Percentiles rank a stretch among this genome's conserved stretches.
Evolutionary conservation across 2,888 invertebrate species (phyloP).

Genomic region (Cosmopolites sordidus): DNA sequence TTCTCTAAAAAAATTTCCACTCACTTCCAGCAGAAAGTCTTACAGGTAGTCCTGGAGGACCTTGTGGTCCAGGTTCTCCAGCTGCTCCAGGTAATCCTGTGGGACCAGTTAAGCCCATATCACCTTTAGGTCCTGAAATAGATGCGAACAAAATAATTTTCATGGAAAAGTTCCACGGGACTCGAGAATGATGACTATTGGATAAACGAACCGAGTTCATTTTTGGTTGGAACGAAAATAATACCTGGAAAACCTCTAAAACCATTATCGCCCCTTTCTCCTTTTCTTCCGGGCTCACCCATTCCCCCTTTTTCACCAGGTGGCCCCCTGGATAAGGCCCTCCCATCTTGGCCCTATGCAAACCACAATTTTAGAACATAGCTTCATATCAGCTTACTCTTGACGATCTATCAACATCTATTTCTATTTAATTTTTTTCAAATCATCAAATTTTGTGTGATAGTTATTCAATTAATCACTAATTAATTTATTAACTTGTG

Average conservation of each 20-base stretch:
- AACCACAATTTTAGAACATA: slow-evolving; percentile 37
- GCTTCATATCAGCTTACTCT: slow-evolving; percentile 36
- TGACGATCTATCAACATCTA: no score
- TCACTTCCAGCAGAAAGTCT: no score
- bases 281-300: slow-evolving; percentile 54
- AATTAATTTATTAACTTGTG: no score
- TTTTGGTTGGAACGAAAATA: background rate
- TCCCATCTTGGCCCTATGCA: slow-evolving; percentile 54
- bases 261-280: slow-evolving; percentile 51
- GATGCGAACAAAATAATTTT: no score
- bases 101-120: slow-evolving; percentile 70
- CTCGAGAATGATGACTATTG: no score
- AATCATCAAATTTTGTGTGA: no score
- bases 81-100: slow-evolving; percentile 70
- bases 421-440: no score
- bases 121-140: slow-evolving; percentile 66
- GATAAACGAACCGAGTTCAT: no score
- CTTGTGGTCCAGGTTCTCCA: slow-evolving; percentile 80
- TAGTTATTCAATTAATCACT: no score
- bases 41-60: slow-evolving; percentile 80
- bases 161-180: no score
- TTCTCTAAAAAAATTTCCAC: background rate
- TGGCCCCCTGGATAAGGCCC: slow-evolving; percentile 59
- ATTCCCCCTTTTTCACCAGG: slow-evolving; percentile 57
- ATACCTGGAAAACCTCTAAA: slow-evolving; percentile 52